Evolutionary conservation across 1,140 invertebrate species (phyloP).

Genomic region (Neodiprion virginianus): DNA sequence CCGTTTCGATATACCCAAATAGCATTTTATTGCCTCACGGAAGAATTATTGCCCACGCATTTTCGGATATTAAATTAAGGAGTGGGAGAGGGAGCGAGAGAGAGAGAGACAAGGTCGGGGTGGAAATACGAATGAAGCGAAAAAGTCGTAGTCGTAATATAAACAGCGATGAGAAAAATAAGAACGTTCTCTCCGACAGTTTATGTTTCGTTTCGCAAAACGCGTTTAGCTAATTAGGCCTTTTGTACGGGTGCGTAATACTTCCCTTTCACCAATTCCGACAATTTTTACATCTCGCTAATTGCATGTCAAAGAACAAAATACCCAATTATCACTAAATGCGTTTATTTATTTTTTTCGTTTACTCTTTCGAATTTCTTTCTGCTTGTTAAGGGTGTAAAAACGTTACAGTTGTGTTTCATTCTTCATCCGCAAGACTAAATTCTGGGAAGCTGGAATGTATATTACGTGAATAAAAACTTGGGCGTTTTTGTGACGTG

Average conservation of each 20-base stretch:
- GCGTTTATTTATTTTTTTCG: slow-evolving; percentile 22
- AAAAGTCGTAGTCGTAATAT: too few relatives aligned
- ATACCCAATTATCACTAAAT: slow-evolving; percentile 16
- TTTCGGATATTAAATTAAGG: neutral
- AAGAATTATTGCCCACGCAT: neutral
- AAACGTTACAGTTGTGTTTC: slow-evolving; percentile 1
- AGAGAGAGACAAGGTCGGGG: neutral
- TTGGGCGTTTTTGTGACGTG: neutral
- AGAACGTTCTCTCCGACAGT: neutral
- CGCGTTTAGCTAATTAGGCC: too few relatives aligned
- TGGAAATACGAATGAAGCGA: too few relatives aligned
- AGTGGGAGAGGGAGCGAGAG: neutral
- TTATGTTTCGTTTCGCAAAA: too few relatives aligned
- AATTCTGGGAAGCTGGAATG: too few relatives aligned
- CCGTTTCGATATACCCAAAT: slow-evolving; percentile 59
- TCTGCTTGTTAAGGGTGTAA: neutral
- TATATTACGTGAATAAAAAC: too few relatives aligned
- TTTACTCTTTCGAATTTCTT: slow-evolving; percentile 15
- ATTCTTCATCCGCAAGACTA: too few relatives aligned
- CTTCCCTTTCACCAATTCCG: too few relatives aligned
- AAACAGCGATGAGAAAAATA: neutral
- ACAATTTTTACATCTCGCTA: too few relatives aligned
- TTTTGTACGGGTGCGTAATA: too few relatives aligned
- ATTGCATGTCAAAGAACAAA: too few relatives aligned
- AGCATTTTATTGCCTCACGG: slow-evolving; percentile 53